Evolutionary conservation across 2,888 invertebrate species (phyloP).

Genomic region (Scelioninae gen. 2): DNA sequence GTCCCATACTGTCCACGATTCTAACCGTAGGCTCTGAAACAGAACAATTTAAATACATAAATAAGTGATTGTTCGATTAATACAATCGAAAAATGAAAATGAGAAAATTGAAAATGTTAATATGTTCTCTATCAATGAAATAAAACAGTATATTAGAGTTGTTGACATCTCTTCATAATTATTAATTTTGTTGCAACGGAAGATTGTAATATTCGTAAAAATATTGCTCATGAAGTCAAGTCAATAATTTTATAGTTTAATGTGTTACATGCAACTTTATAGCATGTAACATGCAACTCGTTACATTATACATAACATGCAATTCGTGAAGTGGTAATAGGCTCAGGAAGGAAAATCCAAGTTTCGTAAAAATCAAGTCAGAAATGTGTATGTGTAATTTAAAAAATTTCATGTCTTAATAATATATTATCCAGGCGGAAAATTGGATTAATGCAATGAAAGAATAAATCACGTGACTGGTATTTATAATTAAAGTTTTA

Average conservation of each 20-base stretch:
- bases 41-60: constrained; percentile 16
- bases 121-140: neutral
- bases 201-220: constrained; percentile 13
- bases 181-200: constrained; percentile 19
- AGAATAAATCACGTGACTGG: too few relatives aligned
- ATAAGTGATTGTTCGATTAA: too few relatives aligned
- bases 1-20: constrained; percentile 82
- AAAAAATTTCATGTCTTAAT: neutral
- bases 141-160: constrained; percentile 1
- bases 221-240: constrained; percentile 9
- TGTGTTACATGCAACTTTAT: constrained; percentile 39
- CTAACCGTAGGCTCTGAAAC: constrained; percentile 81
- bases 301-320: constrained; percentile 33
- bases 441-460: too few relatives aligned
- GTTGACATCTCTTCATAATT: neutral
- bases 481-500: too few relatives aligned
- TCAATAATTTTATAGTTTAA: constrained; percentile 36
- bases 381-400: neutral
- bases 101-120: too few relatives aligned
- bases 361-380: neutral
- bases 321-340: constrained; percentile 18
- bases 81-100: too few relatives aligned
- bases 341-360: neutral
- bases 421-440: too few relatives aligned
- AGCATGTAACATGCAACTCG: constrained; percentile 39